Evolutionary conservation across 2,113 vertebrate genomes (phyloP).

Genomic region (Rissa tridactyla): DNA sequence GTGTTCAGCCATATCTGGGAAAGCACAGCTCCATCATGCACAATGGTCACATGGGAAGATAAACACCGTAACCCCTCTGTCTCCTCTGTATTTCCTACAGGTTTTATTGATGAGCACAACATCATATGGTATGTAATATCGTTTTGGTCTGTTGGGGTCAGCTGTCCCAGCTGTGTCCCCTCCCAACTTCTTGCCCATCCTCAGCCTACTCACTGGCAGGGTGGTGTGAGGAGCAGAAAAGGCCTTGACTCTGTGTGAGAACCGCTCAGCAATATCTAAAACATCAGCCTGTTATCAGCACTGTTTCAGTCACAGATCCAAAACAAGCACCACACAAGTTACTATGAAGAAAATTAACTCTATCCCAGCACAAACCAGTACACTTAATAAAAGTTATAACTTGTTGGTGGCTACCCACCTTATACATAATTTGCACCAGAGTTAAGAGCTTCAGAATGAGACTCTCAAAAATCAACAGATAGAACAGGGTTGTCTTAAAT

Average conservation of each 20-base stretch:
- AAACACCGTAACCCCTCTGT: not conserved
- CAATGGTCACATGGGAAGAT: not conserved
- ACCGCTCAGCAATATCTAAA: not conserved
- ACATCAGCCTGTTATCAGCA: not conserved
- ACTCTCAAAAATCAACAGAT: not conserved
- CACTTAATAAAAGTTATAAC: not conserved
- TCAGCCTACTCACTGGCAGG: fast-evolving
- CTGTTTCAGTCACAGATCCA: not conserved
- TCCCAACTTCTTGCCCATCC: not conserved
- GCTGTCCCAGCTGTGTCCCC: fast-evolving
- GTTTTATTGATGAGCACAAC: not conserved
- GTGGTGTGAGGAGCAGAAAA: not conserved
- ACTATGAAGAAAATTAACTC: not conserved
- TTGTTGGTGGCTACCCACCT: not conserved
- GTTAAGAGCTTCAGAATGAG: not conserved
- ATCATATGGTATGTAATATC: not conserved
- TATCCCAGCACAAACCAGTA: not conserved
- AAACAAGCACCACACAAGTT: not conserved
- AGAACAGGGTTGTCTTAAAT: not conserved
- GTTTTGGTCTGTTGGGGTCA: not conserved
- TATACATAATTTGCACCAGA: not conserved
- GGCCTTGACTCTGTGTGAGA: not conserved
- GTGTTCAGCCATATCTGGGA: not conserved
- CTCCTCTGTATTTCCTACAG: not conserved
- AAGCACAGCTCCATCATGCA: fast-evolving